Percentiles rank a stretch among this genome's conserved stretches.
These are phyloP conservation scores for Limnodromus scolopaceus DNA, from an alignment of 2,797 vertebrate species.

Conservation along the genomic window DNA sequence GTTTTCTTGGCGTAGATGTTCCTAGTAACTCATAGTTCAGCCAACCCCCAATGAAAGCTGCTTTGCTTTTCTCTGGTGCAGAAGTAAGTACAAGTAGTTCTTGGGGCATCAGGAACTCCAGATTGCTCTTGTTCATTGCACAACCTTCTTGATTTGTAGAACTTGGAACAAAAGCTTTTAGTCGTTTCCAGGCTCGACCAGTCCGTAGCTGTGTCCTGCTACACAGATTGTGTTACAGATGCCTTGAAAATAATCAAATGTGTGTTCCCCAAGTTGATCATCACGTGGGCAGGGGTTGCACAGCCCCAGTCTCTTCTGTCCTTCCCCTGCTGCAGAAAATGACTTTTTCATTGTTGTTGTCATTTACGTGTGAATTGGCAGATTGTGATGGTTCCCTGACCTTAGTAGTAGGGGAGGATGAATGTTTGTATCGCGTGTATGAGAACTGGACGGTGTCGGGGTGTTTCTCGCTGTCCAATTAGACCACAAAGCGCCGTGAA, in stretches of 20 bases:
- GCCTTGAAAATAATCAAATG: not conserved
- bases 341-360: not conserved
- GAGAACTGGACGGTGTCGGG: not conserved
- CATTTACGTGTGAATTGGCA: accelerated
- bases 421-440: accelerated
- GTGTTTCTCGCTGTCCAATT: not conserved
- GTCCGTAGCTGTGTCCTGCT: accelerated
- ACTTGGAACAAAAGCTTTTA: not conserved
- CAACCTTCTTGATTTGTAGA: not conserved
- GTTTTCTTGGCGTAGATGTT: not conserved
- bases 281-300: not conserved
- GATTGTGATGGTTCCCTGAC: not conserved
- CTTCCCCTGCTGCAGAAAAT: accelerated
- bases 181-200: accelerated
- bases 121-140: not conserved
- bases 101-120: not conserved
- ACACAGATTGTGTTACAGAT: not conserved
- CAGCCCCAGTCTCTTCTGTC: not conserved
- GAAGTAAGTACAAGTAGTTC: not conserved
- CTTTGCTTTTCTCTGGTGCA: not conserved
- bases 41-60: not conserved
- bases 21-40: not conserved
- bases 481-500: not conserved
- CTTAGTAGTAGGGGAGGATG: not conserved
- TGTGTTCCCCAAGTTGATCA: not conserved